phyloP scores from a whole-genome alignment of 37 sponge, comb jelly and placozoan genomes.

The Sycon ciliatum region DNA sequence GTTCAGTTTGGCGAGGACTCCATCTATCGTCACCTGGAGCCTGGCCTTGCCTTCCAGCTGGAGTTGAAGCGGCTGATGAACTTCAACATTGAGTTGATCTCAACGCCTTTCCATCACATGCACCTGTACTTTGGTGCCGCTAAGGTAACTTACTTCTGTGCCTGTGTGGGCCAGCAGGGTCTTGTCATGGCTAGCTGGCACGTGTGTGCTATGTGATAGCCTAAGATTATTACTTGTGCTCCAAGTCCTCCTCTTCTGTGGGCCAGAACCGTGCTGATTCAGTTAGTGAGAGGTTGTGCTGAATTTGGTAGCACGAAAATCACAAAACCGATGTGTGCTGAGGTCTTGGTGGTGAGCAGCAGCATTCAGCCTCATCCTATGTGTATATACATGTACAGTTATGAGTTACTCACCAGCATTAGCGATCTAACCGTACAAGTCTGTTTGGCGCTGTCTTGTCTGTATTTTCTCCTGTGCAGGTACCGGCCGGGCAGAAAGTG shows the following conservation, averaged over 20 bases:
- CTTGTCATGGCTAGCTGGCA: no score
- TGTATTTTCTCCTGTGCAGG: constrained; percentile 29
- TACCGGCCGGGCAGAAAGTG: constrained; percentile 46
- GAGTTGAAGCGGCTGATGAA: constrained; percentile 82
- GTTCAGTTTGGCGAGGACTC: constrained; percentile 64
- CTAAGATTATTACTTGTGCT: neutral
- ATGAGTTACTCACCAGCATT: no score
- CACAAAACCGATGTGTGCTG: no score
- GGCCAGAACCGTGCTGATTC: no score
- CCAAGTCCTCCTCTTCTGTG: no score
- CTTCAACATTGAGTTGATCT: constrained; percentile 72
- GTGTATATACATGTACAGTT: no score
- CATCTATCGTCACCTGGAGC: constrained; percentile 93
- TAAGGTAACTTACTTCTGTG: constrained; percentile 35
- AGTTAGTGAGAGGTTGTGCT: no score
- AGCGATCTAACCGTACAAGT: no score
- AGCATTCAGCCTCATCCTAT: no score
- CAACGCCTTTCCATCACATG: constrained; percentile 72
- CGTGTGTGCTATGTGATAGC: neutral
- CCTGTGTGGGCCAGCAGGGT: no score
- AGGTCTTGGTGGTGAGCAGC: no score
- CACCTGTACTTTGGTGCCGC: constrained; percentile 87
- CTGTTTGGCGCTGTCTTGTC: neutral
- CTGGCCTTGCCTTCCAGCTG: constrained; percentile 93
- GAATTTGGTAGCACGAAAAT: no score